Percentiles rank a stretch among this genome's conserved stretches.
Evolutionary conservation across 2,797 vertebrate species (phyloP).

Genomic region (Argya squamiceps): DNA sequence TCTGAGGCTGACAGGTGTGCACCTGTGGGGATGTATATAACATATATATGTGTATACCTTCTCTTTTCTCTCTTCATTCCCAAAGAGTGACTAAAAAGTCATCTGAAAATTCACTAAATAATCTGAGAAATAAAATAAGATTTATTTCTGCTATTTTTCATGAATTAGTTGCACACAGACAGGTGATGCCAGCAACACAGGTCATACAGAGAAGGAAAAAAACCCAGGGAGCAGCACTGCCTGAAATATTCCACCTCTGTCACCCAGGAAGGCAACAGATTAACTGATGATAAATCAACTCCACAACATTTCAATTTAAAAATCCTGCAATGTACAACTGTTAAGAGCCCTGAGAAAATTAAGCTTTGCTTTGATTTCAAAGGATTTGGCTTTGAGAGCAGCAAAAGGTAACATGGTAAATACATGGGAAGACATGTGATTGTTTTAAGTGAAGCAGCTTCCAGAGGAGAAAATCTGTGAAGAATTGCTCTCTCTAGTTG

Average conservation of each 20-base stretch:
- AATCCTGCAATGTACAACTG: neutral
- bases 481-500: neutral
- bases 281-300: neutral
- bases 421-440: neutral
- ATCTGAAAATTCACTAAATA: neutral
- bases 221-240: neutral
- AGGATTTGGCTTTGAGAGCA: conserved; percentile 27
- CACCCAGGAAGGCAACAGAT: neutral
- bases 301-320: neutral
- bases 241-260: neutral
- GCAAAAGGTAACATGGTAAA: neutral
- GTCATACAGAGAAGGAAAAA: neutral
- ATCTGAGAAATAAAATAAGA: neutral
- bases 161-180: neutral
- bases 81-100: neutral
- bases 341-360: neutral
- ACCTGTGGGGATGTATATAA: neutral
- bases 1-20: neutral
- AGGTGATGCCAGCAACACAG: neutral
- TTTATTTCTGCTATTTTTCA: neutral
- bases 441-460: conserved; percentile 16
- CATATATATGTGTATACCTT: accelerated
- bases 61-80: neutral
- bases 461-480: neutral
- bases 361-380: neutral